These are phyloP conservation scores for Otocyon megalotis DNA, from an alignment of 2,113 vertebrate species.

Conservation along the genomic window DNA sequence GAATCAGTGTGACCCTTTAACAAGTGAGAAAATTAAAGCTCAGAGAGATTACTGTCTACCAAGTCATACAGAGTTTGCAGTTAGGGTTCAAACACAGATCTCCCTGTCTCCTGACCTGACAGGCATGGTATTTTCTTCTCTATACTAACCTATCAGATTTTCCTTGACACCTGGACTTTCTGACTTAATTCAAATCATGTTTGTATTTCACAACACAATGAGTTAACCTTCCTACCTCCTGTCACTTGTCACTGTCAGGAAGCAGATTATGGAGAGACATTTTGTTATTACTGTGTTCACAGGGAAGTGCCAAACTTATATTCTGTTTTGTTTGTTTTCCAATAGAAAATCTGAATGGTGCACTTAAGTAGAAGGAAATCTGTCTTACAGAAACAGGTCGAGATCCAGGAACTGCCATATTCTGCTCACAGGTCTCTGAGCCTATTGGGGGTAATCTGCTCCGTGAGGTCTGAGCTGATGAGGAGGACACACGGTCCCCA, in stretches of 20 bases:
- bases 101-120: not conserved
- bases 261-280: not conserved
- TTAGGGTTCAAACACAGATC: too few species aligned
- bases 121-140: not conserved
- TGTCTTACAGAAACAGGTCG: constrained; percentile 86
- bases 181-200: not conserved
- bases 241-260: not conserved
- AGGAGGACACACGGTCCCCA: constrained; percentile 80
- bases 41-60: not conserved
- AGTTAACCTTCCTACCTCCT: too few species aligned
- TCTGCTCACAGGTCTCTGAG: constrained; percentile 82
- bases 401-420: constrained; percentile 71
- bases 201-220: not conserved
- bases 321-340: not conserved
- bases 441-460: constrained; percentile 89
- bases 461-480: constrained; percentile 47
- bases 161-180: not conserved
- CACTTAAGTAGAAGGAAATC: not conserved
- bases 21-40: not conserved
- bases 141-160: not conserved
- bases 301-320: not conserved
- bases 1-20: not conserved
- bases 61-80: not conserved
- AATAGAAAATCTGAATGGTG: not conserved
- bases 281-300: not conserved